Evolutionary conservation across 2,113 vertebrate genomes (phyloP).

Genomic region (Phasianus colchicus): DNA sequence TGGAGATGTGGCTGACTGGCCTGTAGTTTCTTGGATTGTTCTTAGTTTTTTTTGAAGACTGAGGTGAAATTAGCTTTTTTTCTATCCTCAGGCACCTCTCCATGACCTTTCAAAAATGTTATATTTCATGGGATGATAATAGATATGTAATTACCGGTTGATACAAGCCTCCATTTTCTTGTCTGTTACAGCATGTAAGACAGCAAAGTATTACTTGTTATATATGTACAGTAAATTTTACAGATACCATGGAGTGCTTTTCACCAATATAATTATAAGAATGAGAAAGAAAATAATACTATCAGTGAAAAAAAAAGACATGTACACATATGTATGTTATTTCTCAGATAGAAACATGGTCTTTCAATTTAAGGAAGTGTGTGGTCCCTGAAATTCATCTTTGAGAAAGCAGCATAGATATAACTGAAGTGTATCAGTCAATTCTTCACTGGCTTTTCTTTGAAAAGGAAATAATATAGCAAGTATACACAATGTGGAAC

Average conservation of each 20-base stretch:
- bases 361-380: background rate
- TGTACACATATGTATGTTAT: background rate
- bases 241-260: background rate
- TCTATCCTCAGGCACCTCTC: too few relatives aligned
- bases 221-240: background rate
- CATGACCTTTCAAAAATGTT: background rate
- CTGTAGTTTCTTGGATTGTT: too few relatives aligned
- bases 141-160: fast-evolving
- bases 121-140: background rate
- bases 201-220: background rate
- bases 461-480: background rate
- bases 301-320: background rate
- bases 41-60: too few relatives aligned
- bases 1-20: too few relatives aligned
- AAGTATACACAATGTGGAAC: background rate
- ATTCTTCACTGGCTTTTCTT: background rate
- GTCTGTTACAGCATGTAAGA: background rate
- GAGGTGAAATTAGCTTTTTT: too few relatives aligned
- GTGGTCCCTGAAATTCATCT: background rate
- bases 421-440: background rate
- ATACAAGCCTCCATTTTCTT: background rate
- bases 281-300: background rate
- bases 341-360: background rate
- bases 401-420: background rate
- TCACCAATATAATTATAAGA: background rate